A percentile compares a stretch with the other conserved stretches of the same genome.
phyloP scores from a whole-genome alignment of 2,888 invertebrate genomes.

The Aphodius granarius region DNA sequence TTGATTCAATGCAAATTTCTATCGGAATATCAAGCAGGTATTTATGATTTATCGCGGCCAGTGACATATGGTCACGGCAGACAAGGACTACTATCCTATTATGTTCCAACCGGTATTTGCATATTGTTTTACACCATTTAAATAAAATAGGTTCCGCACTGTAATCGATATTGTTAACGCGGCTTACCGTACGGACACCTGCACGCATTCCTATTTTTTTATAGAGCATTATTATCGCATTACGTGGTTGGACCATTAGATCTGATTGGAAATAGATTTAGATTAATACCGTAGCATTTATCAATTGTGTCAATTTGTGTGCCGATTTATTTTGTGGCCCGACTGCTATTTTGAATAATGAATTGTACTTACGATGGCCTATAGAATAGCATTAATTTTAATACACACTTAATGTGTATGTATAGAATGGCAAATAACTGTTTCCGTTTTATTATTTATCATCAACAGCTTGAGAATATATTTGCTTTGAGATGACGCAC shows the following conservation, averaged over 20 bases:
- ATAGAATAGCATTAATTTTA: background rate
- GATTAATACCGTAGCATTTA: background rate
- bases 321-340: background rate
- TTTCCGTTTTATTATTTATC: background rate
- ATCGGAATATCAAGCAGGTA: constrained; percentile 11
- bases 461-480: background rate
- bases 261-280: background rate
- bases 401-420: background rate
- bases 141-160: background rate
- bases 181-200: background rate
- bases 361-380: background rate
- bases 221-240: background rate
- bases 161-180: background rate
- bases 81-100: background rate
- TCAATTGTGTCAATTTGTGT: background rate
- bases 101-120: background rate
- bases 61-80: constrained; percentile 9
- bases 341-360: background rate
- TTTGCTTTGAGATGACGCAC: background rate
- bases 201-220: background rate
- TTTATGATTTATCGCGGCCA: constrained; percentile 9
- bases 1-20: constrained; percentile 10
- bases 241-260: background rate
- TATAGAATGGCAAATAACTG: background rate
- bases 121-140: background rate